Evolutionary conservation across 2,888 invertebrate genomes (phyloP).

Genomic region (Ichneumoninae sp.): DNA sequence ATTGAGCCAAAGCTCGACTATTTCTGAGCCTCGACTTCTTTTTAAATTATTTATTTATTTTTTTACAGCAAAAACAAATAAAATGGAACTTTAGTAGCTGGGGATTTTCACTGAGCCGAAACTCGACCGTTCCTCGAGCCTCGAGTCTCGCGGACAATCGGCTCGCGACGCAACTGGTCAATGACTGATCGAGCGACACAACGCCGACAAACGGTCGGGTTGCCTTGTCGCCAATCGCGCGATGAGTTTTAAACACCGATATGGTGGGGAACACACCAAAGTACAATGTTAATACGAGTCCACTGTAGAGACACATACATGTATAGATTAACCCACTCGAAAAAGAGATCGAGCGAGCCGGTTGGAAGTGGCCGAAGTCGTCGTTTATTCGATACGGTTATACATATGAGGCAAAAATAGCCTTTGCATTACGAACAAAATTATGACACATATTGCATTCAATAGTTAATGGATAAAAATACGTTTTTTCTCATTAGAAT

Average conservation of each 20-base stretch:
- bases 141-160: conserved; percentile 19
- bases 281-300: conserved; percentile 4
- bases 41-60: not conserved
- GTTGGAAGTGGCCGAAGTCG: conserved; percentile 8
- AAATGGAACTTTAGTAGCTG: not conserved
- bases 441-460: too few species aligned
- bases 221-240: conserved; percentile 1
- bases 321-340: not conserved
- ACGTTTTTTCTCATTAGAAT: too few species aligned
- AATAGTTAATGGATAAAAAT: too few species aligned
- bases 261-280: not conserved
- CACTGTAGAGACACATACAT: not conserved
- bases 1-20: not conserved
- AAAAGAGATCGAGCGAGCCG: not conserved
- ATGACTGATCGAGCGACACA: conserved; percentile 56
- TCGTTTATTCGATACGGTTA: not conserved
- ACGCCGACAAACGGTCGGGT: conserved; percentile 38
- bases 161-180: conserved; percentile 50
- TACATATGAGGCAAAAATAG: not conserved
- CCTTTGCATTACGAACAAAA: too few species aligned
- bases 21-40: not conserved
- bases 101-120: not conserved
- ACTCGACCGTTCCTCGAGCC: not conserved
- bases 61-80: not conserved
- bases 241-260: conserved; percentile 6